A percentile compares a stretch with the other conserved stretches of the same genome.
These are phyloP conservation scores for Eupristina koningsbergeri DNA, from an alignment of 1,140 invertebrate genomes.

Conservation along the genomic window DNA sequence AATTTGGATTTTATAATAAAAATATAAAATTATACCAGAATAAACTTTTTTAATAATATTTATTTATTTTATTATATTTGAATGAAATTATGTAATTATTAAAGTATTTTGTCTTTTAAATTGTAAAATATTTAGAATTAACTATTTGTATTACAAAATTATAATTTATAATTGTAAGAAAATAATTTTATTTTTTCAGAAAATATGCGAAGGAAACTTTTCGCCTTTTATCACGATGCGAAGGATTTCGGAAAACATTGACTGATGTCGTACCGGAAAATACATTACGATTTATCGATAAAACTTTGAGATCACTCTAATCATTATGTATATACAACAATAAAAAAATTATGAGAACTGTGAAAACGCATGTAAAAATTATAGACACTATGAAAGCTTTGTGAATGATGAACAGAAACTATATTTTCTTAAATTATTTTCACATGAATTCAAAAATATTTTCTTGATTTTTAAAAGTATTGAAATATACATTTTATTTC, in stretches of 20 bases:
- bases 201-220: slow-evolving; percentile 81
- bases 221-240: slow-evolving; percentile 75
- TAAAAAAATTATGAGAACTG: slow-evolving; percentile 9
- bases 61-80: too few species aligned
- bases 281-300: slow-evolving; percentile 79
- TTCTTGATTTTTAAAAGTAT: not conserved
- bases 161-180: not conserved
- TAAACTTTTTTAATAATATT: too few species aligned
- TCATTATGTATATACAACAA: slow-evolving; percentile 38
- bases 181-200: slow-evolving; percentile 65
- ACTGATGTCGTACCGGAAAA: slow-evolving; percentile 79
- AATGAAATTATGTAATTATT: too few species aligned
- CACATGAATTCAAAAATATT: not conserved
- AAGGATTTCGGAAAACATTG: slow-evolving; percentile 78
- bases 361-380: not conserved
- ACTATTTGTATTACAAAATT: too few species aligned
- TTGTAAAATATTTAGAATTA: too few species aligned
- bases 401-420: not conserved
- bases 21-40: too few species aligned
- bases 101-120: too few species aligned
- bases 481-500: not conserved
- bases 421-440: slow-evolving; percentile 9
- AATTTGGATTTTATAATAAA: too few species aligned
- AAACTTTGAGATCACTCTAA: slow-evolving; percentile 77
- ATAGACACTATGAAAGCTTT: not conserved